Evolutionary conservation across 2,797 vertebrate species (phyloP).

Genomic region (Sebastes paucispinis): DNA sequence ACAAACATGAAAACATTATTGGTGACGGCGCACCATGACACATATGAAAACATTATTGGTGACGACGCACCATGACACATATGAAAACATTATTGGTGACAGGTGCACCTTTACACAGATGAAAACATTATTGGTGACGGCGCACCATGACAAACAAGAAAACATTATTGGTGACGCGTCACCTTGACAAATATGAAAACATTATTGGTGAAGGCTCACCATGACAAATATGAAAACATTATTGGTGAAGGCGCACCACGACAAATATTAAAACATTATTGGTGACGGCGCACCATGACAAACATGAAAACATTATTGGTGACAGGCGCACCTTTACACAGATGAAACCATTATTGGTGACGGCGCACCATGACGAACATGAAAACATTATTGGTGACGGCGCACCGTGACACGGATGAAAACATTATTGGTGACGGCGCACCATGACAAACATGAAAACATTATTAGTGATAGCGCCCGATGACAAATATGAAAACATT

Average conservation of each 20-base stretch:
- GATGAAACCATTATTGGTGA: not conserved
- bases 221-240: too few species aligned
- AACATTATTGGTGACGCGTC: too few species aligned
- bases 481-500: not conserved
- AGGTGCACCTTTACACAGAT: too few species aligned
- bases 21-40: accelerated
- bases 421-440: too few species aligned
- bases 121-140: too few species aligned
- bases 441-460: not conserved
- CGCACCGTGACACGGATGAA: not conserved
- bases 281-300: too few species aligned
- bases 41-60: too few species aligned
- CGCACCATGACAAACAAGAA: accelerated
- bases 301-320: not conserved
- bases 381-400: not conserved
- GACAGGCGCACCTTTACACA: not conserved
- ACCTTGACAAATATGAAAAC: accelerated
- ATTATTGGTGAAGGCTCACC: accelerated
- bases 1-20: too few species aligned
- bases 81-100: too few species aligned
- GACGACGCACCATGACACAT: accelerated
- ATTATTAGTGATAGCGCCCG: not conserved
- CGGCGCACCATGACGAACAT: not conserved
- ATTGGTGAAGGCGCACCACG: accelerated
- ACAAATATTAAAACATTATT: too few species aligned